Percentiles rank a stretch among this genome's conserved stretches.
Evolutionary conservation across 2,113 vertebrate species (phyloP).

Genomic region (Thomomys bottae): DNA sequence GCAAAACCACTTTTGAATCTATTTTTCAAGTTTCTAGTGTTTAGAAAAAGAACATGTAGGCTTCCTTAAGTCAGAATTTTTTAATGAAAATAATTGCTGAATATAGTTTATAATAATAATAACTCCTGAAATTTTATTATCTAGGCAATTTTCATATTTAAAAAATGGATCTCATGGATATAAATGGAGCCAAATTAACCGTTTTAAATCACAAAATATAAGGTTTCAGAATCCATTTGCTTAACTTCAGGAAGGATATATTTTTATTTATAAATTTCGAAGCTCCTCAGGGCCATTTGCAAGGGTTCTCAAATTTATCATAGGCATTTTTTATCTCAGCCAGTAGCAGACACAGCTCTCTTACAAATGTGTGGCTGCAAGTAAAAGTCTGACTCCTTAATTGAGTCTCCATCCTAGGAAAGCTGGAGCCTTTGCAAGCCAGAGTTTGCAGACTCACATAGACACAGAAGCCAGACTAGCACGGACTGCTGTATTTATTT

Average conservation of each 20-base stretch:
- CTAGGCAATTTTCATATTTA: slow-evolving; percentile 16
- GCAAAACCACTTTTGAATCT: slow-evolving; percentile 47
- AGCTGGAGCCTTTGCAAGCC: neutral
- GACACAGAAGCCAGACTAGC: neutral
- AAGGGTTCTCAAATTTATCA: neutral
- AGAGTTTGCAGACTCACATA: neutral
- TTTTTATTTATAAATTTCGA: neutral
- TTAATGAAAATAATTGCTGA: slow-evolving; percentile 33
- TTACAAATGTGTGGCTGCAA: neutral
- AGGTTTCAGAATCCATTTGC: neutral
- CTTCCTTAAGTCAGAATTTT: neutral
- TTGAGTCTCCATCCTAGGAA: neutral
- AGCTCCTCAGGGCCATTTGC: neutral
- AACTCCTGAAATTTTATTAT: slow-evolving; percentile 9
- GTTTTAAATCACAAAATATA: slow-evolving; percentile 28
- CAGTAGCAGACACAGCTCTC: too few species aligned
- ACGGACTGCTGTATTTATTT: neutral
- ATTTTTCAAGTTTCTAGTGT: neutral
- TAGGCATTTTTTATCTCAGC: too few species aligned
- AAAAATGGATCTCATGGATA: neutral
- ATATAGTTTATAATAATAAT: neutral
- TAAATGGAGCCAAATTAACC: neutral
- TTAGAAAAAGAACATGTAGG: slow-evolving; percentile 45
- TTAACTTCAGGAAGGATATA: neutral
- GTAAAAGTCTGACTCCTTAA: neutral